Evolutionary conservation across 2,797 vertebrate species (phyloP), one percentile per base, ranked within the genome.

Genomic region (Pseudomugil tenellus): DNA sequence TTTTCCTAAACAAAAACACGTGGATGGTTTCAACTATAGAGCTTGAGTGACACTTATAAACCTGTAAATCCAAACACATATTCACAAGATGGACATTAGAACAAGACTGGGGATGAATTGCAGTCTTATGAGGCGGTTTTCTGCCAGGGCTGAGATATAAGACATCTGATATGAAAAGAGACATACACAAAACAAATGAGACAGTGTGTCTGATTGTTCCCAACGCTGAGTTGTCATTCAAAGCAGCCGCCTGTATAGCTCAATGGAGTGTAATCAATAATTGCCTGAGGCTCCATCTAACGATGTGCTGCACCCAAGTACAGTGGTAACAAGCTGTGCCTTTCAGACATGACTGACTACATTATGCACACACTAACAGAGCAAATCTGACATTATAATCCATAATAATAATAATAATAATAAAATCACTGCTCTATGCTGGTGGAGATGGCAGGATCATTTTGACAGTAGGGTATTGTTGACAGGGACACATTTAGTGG

Each of bases 201-300:
- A 70, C 67, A 71, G 43, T 67, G 52, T 67, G 71, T 48, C 67
- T 11, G 67, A 74, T 66, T 90, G 81, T 84, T 81, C 70, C 65
- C 58, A 70, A 66, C 79, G 80, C 76, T 48, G 76, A 74, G 74
- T 68, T 87, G 83, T 84, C 83, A 90, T 86, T 89, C 83, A 87
- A 75, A 72, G 80, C 79, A 76, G 71, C 37, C 32, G 61, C 43
- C 74, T 82, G 76, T 80, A 77, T 69, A 76, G 84, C 80, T 90
- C 81, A 88, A 85, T 85, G 84, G 67, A 83, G 70, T 53, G 54
- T 79, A 57, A 92, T 92, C 91, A 89, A 91, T 92, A 85, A 87
- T 66, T 72, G 83, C 90, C 87, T 0, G 5, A 60, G 83, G 87
- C 81, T 77, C 77, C 80, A 79, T 84, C 62, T 53, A 67, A 83